Base-by-base conservation (phyloP, 2,888 invertebrate species). In the Yponomeuta evonymella region DNA sequence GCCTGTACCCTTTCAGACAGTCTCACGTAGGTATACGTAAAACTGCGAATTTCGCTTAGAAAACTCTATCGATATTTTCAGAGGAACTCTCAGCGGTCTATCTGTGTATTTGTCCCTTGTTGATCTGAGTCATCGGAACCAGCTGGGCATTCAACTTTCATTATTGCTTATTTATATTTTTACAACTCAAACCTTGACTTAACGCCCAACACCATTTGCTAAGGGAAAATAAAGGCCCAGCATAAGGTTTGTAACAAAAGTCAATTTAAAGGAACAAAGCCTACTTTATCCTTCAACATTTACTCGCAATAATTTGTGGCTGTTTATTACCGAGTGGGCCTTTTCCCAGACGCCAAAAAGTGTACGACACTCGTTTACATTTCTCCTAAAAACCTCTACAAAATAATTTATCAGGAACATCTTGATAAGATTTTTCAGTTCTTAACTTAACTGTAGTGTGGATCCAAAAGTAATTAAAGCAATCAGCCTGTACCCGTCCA, bases 111-210 rank as follows among this genome's bases (percentile, higher is more conserved):
- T 58, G 15, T 2, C 12, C 4, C 15, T 15, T 58, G 67, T 68
- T n/a, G 81, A 81, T 81, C 83, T 89, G 89, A 90, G 82, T 89
- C 89, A 89, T 84, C 83, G 84, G 76, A 76, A 76, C 76, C 65
- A 23, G 43, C 76, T 88, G 89, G 89, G 86, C 90, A 84, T 90
- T 90, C 90, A 90, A 89, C 90, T 87, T 87, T 79, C 83, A 79
- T 85, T 84, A 87, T 86, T 86, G 83, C 87, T 89, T 87, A 84
- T 87, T 86, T 86, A 83, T 86, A 78, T 85, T 85, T 85, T 88
- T 86, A 85, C 82, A 83, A 81, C 81, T 77, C 75, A 79, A 73
- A 74, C 80, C 77, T 80, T 83, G 84, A 85, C 84, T 48, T 67
- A 48, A 67, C 67, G 67, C 67, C 67, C 48, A 51, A 30, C 68